phyloP scores from a whole-genome alignment of 2,797 vertebrate species.

The Lutjanus argentimaculatus region DNA sequence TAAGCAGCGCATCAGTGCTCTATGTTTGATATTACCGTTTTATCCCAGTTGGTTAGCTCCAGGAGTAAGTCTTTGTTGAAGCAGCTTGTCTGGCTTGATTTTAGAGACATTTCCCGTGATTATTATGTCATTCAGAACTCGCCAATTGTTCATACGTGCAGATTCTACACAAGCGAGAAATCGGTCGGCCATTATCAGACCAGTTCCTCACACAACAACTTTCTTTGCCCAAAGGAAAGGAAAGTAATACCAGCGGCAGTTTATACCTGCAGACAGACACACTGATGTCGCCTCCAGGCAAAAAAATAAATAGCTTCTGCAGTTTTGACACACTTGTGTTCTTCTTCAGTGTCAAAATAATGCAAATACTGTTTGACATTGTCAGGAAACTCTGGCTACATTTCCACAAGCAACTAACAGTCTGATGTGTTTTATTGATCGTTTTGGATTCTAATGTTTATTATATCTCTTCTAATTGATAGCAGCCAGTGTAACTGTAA shows the following conservation, averaged over 20 bases:
- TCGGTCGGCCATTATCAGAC: conserved; percentile 12
- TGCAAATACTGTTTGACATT: conserved; percentile 5
- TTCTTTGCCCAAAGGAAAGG: background rate
- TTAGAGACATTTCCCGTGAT: background rate
- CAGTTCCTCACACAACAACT: background rate
- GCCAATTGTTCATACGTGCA: background rate
- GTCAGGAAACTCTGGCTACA: background rate
- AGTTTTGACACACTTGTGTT: conserved; percentile 9
- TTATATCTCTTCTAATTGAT: background rate
- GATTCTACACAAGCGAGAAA: background rate
- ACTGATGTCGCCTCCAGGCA: conserved; percentile 30
- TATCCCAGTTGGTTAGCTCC: background rate
- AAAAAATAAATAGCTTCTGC: conserved; percentile 17
- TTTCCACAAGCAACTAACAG: background rate
- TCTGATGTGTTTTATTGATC: fast-evolving
- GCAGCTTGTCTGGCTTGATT: conserved; percentile 3
- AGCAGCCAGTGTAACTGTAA: background rate
- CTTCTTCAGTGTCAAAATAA: conserved; percentile 18
- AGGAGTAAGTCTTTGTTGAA: background rate
- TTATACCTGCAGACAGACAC: conserved; percentile 26
- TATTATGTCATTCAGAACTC: background rate
- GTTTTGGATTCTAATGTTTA: background rate
- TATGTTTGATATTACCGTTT: background rate
- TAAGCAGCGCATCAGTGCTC: background rate
- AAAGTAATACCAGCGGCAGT: background rate